These are phyloP conservation scores for Agapornis canus DNA, from an alignment of 2,797 vertebrate genomes.

Conservation along the genomic window DNA sequence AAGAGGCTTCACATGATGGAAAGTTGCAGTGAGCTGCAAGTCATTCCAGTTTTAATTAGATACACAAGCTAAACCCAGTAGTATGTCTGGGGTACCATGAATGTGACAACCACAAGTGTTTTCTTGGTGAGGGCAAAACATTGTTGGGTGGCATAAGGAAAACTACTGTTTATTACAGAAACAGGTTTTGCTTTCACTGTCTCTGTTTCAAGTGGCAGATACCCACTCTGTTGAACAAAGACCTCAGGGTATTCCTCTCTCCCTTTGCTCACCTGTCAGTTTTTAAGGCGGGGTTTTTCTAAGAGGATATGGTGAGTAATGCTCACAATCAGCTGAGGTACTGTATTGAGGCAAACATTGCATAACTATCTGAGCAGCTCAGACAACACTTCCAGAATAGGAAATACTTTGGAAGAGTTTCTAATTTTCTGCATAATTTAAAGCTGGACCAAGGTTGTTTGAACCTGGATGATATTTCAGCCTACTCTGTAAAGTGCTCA, in stretches of 20 bases:
- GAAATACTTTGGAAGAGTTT: neutral
- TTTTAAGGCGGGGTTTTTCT: neutral
- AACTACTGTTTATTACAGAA: neutral
- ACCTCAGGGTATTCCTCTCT: neutral
- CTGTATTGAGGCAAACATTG: neutral
- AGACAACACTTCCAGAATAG: neutral
- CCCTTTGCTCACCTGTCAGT: neutral
- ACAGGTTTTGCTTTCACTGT: neutral
- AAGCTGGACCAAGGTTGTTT: neutral
- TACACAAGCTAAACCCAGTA: conserved; percentile 3
- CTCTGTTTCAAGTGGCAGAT: neutral
- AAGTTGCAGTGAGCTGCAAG: conserved; percentile 22
- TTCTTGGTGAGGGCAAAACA: neutral
- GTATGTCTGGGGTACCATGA: neutral
- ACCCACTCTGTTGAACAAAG: neutral
- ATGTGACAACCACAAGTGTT: neutral
- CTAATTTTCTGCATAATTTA: neutral
- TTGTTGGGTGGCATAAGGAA: neutral
- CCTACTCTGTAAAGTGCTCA: neutral
- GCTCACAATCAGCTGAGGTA: neutral
- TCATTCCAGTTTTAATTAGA: conserved; percentile 51
- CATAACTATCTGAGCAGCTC: neutral
- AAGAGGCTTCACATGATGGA: conserved; percentile 14
- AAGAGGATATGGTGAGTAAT: neutral
- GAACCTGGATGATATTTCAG: neutral